phyloP scores from a whole-genome alignment of 2,888 invertebrate species.

The Uropetala carovei region DNA sequence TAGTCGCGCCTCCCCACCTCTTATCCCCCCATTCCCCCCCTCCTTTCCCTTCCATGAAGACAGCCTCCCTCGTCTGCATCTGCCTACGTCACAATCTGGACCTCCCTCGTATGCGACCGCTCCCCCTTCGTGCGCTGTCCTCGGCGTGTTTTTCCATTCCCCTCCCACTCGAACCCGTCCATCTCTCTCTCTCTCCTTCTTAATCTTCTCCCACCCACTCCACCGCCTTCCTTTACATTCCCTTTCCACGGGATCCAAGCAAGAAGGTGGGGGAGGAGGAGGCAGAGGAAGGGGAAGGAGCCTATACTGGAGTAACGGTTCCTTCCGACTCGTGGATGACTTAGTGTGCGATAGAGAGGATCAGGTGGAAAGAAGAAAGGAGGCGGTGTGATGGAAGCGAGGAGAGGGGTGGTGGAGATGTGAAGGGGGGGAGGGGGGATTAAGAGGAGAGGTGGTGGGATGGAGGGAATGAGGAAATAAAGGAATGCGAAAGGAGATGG shows the following conservation, averaged over 20 bases:
- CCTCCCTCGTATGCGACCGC: conserved; percentile 8
- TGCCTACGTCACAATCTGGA: neutral
- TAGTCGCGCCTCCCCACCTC: neutral
- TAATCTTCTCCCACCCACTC: too few relatives aligned
- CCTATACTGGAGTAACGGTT: conserved; percentile 34
- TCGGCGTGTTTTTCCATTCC: neutral
- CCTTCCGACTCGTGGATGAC: neutral
- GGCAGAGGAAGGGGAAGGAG: neutral
- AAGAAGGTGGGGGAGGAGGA: neutral
- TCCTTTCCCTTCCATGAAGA: neutral
- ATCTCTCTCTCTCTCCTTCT: too few relatives aligned
- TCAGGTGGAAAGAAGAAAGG: neutral
- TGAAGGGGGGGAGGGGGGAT: neutral
- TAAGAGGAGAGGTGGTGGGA: neutral
- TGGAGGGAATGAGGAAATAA: neutral
- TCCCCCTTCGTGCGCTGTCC: neutral
- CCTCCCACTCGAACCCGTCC: neutral
- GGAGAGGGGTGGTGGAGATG: neutral
- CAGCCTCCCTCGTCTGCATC: neutral
- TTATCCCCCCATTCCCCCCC: too few relatives aligned
- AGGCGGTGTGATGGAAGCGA: neutral
- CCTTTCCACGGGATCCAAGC: neutral
- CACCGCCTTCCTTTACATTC: too few relatives aligned
- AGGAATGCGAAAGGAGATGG: neutral
- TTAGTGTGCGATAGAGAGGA: neutral